Evolutionary conservation across 2,888 invertebrate species (phyloP).

Genomic region (Eupithecia subumbrata): DNA sequence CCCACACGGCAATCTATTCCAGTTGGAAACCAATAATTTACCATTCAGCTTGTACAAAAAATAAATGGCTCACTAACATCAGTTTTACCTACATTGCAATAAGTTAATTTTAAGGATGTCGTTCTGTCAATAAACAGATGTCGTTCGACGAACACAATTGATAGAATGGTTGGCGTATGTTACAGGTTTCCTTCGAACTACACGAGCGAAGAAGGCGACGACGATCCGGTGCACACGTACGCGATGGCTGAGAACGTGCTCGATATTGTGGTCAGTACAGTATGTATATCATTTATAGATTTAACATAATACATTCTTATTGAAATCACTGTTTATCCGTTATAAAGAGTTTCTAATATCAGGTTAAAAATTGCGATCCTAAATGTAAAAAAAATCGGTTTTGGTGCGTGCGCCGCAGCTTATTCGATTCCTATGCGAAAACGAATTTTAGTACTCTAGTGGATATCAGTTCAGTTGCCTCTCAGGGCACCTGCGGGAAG

Average conservation of each 20-base stretch:
- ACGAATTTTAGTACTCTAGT: too few relatives aligned
- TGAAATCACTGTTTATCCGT: too few relatives aligned
- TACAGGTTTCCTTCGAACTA: constrained; percentile 99
- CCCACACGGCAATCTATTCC: not conserved
- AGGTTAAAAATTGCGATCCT: not conserved
- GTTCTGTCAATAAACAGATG: not conserved
- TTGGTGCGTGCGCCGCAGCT: too few relatives aligned
- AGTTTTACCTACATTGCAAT: not conserved
- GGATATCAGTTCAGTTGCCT: too few relatives aligned
- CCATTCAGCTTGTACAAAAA: not conserved
- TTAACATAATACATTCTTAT: not conserved
- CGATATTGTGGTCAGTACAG: constrained; percentile 90
- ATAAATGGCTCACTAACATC: too few relatives aligned
- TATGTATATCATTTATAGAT: not conserved
- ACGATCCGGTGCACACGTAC: constrained; percentile 95
- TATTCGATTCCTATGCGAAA: too few relatives aligned
- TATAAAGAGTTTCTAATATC: too few relatives aligned
- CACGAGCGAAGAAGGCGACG: constrained; percentile 95
- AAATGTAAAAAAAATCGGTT: not conserved
- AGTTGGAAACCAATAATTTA: not conserved
- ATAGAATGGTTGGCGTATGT: not conserved
- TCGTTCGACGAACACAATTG: not conserved
- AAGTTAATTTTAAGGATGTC: not conserved
- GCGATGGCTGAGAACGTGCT: constrained; percentile 98
- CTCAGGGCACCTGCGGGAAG: too few relatives aligned